Conservation (phyloP, 2,113 vertebrate species). For the Sinocyclocheilus maitianheensis region DNA sequence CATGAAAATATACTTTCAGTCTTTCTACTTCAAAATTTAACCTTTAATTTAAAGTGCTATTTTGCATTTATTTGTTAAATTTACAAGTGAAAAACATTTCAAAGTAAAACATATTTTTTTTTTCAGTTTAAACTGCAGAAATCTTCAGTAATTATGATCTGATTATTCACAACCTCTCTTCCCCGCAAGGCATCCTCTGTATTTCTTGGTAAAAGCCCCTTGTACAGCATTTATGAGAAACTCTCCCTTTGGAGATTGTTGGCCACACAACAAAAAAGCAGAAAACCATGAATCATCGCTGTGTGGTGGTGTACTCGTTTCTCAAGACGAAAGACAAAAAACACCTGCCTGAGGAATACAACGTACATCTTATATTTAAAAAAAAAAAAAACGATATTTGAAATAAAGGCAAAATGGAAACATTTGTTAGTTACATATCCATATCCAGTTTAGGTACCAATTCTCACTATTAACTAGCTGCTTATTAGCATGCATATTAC, state of each 20-base stretch:
- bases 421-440: neutral
- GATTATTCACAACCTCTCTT: neutral
- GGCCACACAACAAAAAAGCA: neutral
- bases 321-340: neutral
- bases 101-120: neutral
- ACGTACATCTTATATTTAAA: neutral
- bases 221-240: neutral
- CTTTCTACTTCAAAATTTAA: neutral
- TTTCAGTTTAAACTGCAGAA: neutral
- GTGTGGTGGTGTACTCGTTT: too few species aligned
- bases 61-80: neutral
- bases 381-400: too few species aligned
- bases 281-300: slow-evolving; percentile 17
- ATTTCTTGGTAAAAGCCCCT: neutral
- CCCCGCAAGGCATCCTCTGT: neutral
- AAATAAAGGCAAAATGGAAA: neutral
- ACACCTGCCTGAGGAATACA: neutral
- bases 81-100: too few species aligned
- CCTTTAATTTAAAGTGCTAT: neutral
- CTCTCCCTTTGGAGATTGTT: neutral
- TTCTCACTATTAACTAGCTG: too few species aligned
- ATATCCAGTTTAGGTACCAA: too few species aligned
- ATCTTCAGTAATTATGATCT: neutral
- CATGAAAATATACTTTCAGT: too few species aligned
- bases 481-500: too few species aligned